A percentile compares a stretch with the other conserved stretches of the same genome.
Conservation (phyloP, 2,797 vertebrate species). For the Eulemur coronatus region DNA sequence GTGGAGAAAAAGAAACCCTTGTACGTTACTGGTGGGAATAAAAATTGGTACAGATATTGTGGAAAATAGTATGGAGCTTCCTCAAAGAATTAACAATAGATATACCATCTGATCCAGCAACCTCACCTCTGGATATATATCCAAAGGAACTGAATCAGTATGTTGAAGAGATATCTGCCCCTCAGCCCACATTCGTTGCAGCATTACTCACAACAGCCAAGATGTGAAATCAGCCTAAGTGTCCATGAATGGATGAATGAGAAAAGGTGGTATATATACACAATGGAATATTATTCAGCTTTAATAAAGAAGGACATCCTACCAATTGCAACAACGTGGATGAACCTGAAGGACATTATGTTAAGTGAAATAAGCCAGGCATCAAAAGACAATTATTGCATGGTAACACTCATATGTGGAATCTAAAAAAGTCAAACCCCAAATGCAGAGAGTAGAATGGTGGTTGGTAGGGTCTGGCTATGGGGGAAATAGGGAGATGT, state of each 20-base stretch:
- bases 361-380: neutral
- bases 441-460: neutral
- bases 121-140: neutral
- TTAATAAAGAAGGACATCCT: neutral
- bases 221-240: neutral
- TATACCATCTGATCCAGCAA: neutral
- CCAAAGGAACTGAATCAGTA: neutral
- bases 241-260: neutral
- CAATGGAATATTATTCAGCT: neutral
- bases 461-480: neutral
- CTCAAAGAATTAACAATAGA: neutral
- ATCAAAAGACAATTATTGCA: neutral
- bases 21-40: neutral
- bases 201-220: neutral
- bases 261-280: neutral
- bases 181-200: neutral
- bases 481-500: neutral
- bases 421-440: neutral
- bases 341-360: neutral
- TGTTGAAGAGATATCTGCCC: neutral
- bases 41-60: neutral
- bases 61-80: neutral
- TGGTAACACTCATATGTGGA: neutral
- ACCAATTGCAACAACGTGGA: neutral
- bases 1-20: neutral